These are phyloP conservation scores for Sarcophaga bullata DNA, from an alignment of 1,140 invertebrate genomes.

Conservation along the genomic window DNA sequence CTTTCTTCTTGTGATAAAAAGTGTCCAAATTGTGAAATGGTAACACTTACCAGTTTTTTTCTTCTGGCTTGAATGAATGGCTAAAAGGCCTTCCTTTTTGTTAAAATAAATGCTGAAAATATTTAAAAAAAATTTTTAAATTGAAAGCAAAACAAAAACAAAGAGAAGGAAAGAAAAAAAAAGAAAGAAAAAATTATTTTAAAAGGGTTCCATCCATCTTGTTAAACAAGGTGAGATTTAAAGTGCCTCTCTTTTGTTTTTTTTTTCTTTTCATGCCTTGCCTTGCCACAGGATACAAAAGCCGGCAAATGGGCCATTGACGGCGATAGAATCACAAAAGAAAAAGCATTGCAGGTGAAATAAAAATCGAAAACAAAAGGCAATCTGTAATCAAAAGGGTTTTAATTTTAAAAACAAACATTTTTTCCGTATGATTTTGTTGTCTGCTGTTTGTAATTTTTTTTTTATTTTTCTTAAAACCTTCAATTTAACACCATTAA, in stretches of 20 bases:
- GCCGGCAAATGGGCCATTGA: no score
- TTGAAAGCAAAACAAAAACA: no score
- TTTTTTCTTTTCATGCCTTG: not conserved
- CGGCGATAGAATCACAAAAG: no score
- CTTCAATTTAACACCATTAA: slow-evolving; percentile 24
- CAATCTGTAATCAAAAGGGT: not conserved
- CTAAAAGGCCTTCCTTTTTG: no score
- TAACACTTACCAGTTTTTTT: not conserved
- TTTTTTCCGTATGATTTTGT: no score
- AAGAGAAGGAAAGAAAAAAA: no score
- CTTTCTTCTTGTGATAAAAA: not conserved
- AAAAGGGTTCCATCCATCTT: not conserved
- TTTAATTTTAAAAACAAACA: not conserved
- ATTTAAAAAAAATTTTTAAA: not conserved
- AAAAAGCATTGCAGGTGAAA: not conserved
- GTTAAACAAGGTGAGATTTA: not conserved
- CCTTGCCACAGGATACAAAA: not conserved
- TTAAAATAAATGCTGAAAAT: not conserved
- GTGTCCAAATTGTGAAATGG: slow-evolving; percentile 12
- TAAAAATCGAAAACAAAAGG: not conserved
- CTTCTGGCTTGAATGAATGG: not conserved
- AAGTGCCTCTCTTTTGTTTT: not conserved
- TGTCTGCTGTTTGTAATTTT: not conserved
- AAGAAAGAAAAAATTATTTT: not conserved
- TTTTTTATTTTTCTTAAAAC: not conserved